Percentiles rank a stretch among this genome's conserved stretches.
phyloP scores from a whole-genome alignment of 1,140 invertebrate species.

The Leptoteleia sp. region DNA sequence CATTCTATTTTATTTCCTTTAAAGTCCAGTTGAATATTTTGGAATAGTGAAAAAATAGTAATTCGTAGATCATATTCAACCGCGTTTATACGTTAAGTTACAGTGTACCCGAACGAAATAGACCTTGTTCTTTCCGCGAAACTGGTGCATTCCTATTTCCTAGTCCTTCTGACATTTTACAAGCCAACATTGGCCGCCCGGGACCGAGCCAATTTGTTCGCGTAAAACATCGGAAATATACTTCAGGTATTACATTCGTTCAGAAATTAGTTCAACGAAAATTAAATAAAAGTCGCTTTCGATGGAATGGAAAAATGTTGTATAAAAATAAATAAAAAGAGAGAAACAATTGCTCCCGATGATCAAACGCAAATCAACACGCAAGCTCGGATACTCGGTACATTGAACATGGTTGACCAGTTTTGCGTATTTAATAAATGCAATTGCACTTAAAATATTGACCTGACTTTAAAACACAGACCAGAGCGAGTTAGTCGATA shows the following conservation, averaged over 20 bases:
- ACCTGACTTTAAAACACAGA: constrained; percentile 60
- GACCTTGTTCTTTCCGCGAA: constrained; percentile 5
- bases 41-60: constrained; percentile 53
- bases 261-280: background rate
- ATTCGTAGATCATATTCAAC: constrained; percentile 44
- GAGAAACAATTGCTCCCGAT: constrained; percentile 18
- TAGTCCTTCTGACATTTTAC: no score
- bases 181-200: no score
- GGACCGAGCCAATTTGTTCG: no score
- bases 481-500: constrained; percentile 59
- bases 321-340: no score
- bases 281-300: no score
- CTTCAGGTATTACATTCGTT: constrained; percentile 33
- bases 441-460: constrained; percentile 63
- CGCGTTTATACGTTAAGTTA: constrained; percentile 22
- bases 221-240: constrained; percentile 2
- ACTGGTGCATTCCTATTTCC: constrained; percentile 1
- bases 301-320: no score
- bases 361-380: constrained; percentile 37
- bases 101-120: constrained; percentile 23
- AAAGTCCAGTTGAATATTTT: constrained; percentile 41
- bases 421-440: constrained; percentile 59
- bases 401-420: constrained; percentile 46
- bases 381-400: constrained; percentile 24
- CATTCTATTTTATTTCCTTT: no score